Percentiles rank a stretch among this genome's conserved stretches.
Evolutionary conservation across 2,113 vertebrate species (phyloP).

Genomic region (Hiodon alosoides): DNA sequence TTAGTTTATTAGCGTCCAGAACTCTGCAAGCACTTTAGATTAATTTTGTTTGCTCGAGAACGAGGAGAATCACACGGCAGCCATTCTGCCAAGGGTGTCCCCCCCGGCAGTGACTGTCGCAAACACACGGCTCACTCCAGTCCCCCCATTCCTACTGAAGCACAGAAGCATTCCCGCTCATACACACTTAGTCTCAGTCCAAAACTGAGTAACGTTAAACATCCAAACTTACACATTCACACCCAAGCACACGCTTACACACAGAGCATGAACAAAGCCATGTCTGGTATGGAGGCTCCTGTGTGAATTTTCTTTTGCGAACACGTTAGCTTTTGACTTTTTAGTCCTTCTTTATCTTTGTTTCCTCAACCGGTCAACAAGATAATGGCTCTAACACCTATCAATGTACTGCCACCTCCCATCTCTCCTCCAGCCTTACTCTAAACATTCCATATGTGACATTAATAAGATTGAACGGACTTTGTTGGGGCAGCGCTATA

Average conservation of each 20-base stretch:
- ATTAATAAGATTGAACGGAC: slow-evolving; percentile 80
- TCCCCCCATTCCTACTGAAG: too few relatives aligned
- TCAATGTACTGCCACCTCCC: slow-evolving; percentile 79
- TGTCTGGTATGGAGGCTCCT: too few relatives aligned
- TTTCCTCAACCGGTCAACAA: slow-evolving; percentile 74
- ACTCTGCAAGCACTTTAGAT: slow-evolving; percentile 63
- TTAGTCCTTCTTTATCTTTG: slow-evolving; percentile 38
- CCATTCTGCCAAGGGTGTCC: too few relatives aligned
- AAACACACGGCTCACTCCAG: background rate
- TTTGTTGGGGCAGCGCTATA: slow-evolving; percentile 37
- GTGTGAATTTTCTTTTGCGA: too few relatives aligned
- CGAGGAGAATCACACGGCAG: too few relatives aligned
- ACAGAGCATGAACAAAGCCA: background rate
- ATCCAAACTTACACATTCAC: slow-evolving; percentile 10
- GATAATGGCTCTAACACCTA: slow-evolving; percentile 87
- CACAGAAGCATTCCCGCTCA: slow-evolving; percentile 22
- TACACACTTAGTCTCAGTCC: slow-evolving; percentile 22
- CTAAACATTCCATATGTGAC: slow-evolving; percentile 60
- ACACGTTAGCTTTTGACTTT: background rate
- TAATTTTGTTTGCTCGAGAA: slow-evolving; percentile 51
- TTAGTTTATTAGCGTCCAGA: slow-evolving; percentile 72
- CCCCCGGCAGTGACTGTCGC: background rate
- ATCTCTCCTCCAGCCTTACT: slow-evolving; percentile 28
- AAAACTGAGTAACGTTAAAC: slow-evolving; percentile 1
- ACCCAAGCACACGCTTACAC: slow-evolving; percentile 7